Conservation (phyloP, 37 sponge, comb jelly and placozoan species). For the Chondrosia reniformis region DNA sequence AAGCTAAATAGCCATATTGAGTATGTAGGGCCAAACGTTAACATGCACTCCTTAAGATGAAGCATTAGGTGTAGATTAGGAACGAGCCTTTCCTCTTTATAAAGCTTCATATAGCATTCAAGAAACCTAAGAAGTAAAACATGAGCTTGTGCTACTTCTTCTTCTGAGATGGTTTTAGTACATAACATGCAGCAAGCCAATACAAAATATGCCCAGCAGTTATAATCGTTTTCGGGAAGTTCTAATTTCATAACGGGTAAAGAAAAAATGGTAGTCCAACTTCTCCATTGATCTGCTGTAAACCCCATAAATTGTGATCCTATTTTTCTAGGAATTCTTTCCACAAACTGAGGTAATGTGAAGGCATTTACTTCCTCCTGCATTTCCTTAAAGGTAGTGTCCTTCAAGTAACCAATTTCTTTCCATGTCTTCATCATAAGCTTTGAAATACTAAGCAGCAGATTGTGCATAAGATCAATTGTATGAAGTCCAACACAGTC, state of each 20-base stretch:
- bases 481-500: neutral
- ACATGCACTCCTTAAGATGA: constrained; percentile 42
- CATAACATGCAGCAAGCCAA: constrained; percentile 22
- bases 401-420: neutral
- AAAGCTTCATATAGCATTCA: constrained; percentile 5
- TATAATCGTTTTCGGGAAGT: constrained; percentile 12
- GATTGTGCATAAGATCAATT: constrained; percentile 16
- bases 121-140: constrained; percentile 24
- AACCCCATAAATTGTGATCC: constrained; percentile 29
- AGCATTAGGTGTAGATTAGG: constrained; percentile 48
- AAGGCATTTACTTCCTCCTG: constrained; percentile 23
- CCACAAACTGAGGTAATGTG: constrained; percentile 21
- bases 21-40: constrained; percentile 56
- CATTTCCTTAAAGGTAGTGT: constrained; percentile 10
- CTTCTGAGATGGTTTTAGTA: neutral
- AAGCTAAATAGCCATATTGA: constrained; percentile 57
- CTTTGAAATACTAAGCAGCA: neutral
- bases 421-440: neutral
- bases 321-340: constrained; percentile 44
- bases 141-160: too few species aligned
- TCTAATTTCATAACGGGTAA: constrained; percentile 10
- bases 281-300: constrained; percentile 64
- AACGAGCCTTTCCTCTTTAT: constrained; percentile 27
- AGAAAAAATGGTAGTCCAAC: constrained; percentile 36
- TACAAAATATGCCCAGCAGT: constrained; percentile 56